A percentile compares a stretch with the other conserved stretches of the same genome.
Evolutionary conservation across 2,113 vertebrate species (phyloP).

Genomic region (Ammodytes marinus): DNA sequence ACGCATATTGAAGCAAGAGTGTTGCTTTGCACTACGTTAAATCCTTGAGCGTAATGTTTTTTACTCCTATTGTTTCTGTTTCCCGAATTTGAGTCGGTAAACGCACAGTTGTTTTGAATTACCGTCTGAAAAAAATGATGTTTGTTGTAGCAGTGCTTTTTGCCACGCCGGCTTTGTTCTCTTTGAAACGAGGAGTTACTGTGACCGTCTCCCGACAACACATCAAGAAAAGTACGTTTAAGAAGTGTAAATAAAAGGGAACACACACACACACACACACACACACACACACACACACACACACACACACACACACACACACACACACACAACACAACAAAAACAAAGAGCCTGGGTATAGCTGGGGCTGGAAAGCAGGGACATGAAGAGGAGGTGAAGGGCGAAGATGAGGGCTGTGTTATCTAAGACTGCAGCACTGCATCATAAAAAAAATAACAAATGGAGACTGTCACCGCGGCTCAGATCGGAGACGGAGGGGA

Average conservation of each 20-base stretch:
- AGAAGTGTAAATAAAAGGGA: slow-evolving; percentile 73
- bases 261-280: too few species aligned
- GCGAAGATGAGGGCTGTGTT: slow-evolving; percentile 84
- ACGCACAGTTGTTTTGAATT: slow-evolving; percentile 54
- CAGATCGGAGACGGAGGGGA: slow-evolving; percentile 78
- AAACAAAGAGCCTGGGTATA: slow-evolving; percentile 32
- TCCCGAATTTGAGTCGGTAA: slow-evolving; percentile 46
- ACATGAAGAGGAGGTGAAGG: slow-evolving; percentile 82
- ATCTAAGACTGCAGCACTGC: slow-evolving; percentile 83
- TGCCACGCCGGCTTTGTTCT: slow-evolving; percentile 55
- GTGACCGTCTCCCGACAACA: slow-evolving; percentile 61
- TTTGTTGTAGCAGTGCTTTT: slow-evolving; percentile 35
- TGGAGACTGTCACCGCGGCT: slow-evolving; percentile 79
- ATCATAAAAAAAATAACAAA: slow-evolving; percentile 88
- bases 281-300: slow-evolving; percentile 17
- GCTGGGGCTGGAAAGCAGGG: slow-evolving; percentile 49
- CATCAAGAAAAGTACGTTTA: slow-evolving; percentile 73
- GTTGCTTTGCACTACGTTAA: slow-evolving; percentile 37
- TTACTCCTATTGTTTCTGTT: slow-evolving; percentile 47
- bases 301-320: slow-evolving; percentile 29
- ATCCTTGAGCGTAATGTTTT: slow-evolving; percentile 28
- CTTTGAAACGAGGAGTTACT: slow-evolving; percentile 40
- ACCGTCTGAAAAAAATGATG: slow-evolving; percentile 53
- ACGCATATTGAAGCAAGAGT: slow-evolving; percentile 19
- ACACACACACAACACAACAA: slow-evolving; percentile 1